A percentile compares a stretch with the other conserved stretches of the same genome.
phyloP scores from a whole-genome alignment of 2,797 vertebrate species.

The Lagodon rhomboides region DNA sequence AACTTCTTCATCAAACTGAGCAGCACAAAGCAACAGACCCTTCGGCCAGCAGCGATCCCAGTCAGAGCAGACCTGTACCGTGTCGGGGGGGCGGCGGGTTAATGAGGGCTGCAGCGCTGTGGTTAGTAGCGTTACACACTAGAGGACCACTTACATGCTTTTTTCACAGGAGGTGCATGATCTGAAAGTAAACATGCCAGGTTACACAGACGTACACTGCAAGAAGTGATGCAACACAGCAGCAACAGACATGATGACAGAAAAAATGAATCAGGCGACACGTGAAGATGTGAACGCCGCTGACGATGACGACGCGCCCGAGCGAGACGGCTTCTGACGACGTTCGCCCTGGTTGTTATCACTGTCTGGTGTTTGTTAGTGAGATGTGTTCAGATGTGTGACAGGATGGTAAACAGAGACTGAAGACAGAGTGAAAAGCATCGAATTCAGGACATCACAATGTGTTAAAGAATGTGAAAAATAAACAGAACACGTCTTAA shows the following conservation, averaged over 20 bases:
- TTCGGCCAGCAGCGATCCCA: conserved; percentile 13
- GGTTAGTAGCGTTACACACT: conserved; percentile 76
- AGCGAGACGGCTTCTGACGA: too few relatives aligned
- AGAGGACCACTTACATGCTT: conserved; percentile 90
- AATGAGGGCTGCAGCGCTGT: conserved; percentile 43
- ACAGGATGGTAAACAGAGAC: background rate
- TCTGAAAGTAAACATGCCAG: conserved; percentile 92
- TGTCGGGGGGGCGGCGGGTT: conserved; percentile 33
- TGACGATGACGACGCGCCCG: too few relatives aligned
- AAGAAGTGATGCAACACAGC: conserved; percentile 58
- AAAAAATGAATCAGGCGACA: background rate
- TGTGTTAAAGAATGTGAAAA: background rate
- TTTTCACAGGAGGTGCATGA: conserved; percentile 88
- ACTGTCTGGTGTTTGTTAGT: background rate
- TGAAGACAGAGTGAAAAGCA: background rate
- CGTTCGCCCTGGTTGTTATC: background rate
- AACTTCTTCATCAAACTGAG: conserved; percentile 26
- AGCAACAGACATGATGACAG: conserved; percentile 7
- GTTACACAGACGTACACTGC: conserved; percentile 65
- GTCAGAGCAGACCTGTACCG: conserved; percentile 18
- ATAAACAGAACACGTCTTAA: background rate
- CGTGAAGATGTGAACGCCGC: background rate
- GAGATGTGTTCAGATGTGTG: background rate
- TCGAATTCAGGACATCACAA: background rate
- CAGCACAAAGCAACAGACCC: conserved; percentile 29